Evolutionary conservation across 37 sponge, comb jelly and placozoan genomes (phyloP).

Genomic region (Amphimedon queenslandica): DNA sequence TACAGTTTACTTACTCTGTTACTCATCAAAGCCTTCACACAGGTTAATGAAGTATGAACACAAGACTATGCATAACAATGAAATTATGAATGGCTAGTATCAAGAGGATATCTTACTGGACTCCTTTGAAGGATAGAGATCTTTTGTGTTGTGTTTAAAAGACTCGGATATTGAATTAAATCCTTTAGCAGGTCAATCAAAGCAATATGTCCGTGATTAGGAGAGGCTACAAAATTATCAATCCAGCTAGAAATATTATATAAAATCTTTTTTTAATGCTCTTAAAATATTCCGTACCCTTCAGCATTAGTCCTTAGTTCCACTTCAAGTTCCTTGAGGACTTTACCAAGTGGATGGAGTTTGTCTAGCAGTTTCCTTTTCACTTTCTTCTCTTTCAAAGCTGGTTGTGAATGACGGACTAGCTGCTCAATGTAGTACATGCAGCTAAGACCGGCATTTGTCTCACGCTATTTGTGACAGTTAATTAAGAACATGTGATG

Average conservation of each 20-base stretch:
- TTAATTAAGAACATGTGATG: background rate
- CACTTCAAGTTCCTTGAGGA: constrained; percentile 75
- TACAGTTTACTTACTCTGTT: constrained; percentile 72
- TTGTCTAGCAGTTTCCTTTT: constrained; percentile 62
- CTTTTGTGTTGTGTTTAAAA: constrained; percentile 52
- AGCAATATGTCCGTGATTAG: constrained; percentile 76
- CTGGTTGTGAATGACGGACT: constrained; percentile 61
- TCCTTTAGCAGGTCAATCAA: constrained; percentile 72
- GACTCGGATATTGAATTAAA: constrained; percentile 34
- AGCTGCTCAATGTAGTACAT: constrained; percentile 80
- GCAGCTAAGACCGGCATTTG: constrained; percentile 48
- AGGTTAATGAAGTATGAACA: constrained; percentile 55
- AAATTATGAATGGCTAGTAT: background rate
- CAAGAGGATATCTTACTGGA: constrained; percentile 30
- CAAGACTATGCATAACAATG: constrained; percentile 26
- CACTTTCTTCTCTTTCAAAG: constrained; percentile 54
- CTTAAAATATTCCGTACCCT: background rate
- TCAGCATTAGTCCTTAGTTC: constrained; percentile 72
- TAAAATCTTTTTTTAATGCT: background rate
- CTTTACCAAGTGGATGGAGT: constrained; percentile 53
- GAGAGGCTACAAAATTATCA: constrained; percentile 57
- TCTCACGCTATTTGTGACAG: constrained; percentile 47
- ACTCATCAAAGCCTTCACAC: constrained; percentile 65
- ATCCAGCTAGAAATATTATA: constrained; percentile 51
- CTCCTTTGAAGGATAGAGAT: constrained; percentile 50